Percentiles rank a stretch among this genome's conserved stretches.
Conservation (phyloP, 2,797 vertebrate species). For the Hemibagrus guttatus region DNA sequence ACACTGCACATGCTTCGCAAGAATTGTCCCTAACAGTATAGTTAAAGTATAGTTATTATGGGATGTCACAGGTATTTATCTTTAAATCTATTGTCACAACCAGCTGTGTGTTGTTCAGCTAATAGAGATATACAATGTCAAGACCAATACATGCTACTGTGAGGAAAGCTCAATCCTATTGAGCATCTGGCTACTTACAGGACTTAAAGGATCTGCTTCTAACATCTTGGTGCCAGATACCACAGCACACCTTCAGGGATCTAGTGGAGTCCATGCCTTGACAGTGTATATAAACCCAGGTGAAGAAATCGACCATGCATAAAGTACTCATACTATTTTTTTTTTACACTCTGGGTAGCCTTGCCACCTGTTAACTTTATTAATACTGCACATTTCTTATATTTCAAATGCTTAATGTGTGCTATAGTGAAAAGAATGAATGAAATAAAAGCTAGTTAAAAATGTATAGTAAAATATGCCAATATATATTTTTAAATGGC, state of each 20-base stretch:
- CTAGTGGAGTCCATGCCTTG: too few relatives aligned
- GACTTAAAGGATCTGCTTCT: too few relatives aligned
- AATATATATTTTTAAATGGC: background rate
- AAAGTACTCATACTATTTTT: background rate
- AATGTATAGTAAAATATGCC: background rate
- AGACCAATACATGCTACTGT: background rate
- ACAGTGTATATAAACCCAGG: background rate
- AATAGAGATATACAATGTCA: background rate
- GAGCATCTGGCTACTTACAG: too few relatives aligned
- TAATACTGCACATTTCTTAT: background rate
- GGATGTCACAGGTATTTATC: background rate
- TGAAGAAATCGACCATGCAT: background rate
- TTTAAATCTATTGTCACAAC: background rate
- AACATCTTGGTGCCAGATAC: too few relatives aligned
- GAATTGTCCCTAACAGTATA: background rate
- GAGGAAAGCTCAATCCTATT: background rate
- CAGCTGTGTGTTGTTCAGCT: background rate
- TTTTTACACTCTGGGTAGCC: background rate
- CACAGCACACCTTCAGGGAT: too few relatives aligned
- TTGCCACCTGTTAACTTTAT: background rate
- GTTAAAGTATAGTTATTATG: background rate
- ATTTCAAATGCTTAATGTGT: background rate
- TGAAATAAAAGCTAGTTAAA: background rate
- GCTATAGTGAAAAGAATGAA: background rate
- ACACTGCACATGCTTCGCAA: background rate